Base-by-base conservation (phyloP, 2,888 invertebrate genomes). In the Pristionchus exspectatus region DNA sequence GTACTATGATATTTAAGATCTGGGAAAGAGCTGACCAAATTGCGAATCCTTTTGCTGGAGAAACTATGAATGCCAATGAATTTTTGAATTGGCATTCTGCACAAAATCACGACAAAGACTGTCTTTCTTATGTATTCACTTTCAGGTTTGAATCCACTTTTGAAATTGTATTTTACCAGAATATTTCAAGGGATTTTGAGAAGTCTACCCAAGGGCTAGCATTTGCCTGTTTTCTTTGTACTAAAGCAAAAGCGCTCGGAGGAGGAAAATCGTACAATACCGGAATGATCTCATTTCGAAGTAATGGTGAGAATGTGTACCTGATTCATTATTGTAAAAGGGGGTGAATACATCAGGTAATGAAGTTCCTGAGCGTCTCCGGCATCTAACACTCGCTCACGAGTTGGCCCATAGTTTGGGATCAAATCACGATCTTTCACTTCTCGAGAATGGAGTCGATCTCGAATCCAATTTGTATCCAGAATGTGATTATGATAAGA, bases 311-410 rank as follows among this genome's bases (percentile, higher is more conserved):
- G 63, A 10, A 50, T 9, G 44, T 63, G n/a, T 63, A n/a, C 2
- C 21, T 63, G 2, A 24, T 63, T 63, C 4, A 63, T 21, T 3
- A 63, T 38, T 38, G 38, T n/a, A 10, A 24, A n/a, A 63, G 10
- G 63, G 24, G 0, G 38, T 38, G 38, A n/a, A 24, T 56, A 56
- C 2, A n/a, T n/a, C 24, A 63, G 63, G 24, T 2, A 63, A 63
- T 10, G 63, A 63, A 63, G 24, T 63, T 7, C 24, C 63, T n/a
- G 63, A 63, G 4, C 63, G 63, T n/a, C 24, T 21, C 5, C 21
- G 44, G 24, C 74, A 77, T 77, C 44, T 77, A 14, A 77, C 74
- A 18, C 74, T 77, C 44, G 74, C 74, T 30, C 74, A 77, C 44
- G 74, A 77, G 44, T 44, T 77, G 24, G 74, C 44, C 18, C 74